phyloP scores from a whole-genome alignment of 1,140 invertebrate species.

The Drosophila murphyi region DNA sequence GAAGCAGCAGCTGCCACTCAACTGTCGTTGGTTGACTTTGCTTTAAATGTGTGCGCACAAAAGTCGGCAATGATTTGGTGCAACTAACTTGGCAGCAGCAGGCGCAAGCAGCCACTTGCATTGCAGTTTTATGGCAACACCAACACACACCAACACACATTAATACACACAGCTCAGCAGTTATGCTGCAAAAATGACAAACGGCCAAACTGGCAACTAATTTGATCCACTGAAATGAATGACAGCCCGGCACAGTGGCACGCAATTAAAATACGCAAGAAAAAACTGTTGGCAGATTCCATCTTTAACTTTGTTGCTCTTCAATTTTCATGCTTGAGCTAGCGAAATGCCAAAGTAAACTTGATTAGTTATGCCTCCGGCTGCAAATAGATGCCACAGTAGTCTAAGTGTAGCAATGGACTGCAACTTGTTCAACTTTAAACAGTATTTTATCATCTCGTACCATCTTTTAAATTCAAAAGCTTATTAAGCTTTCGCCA shows the following conservation, averaged over 20 bases:
- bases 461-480: no score
- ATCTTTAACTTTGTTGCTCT: not conserved
- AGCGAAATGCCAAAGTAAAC: constrained; percentile 5
- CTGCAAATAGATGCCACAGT: not conserved
- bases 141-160: constrained; percentile 1
- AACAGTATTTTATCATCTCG: not conserved
- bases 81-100: constrained; percentile 44
- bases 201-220: constrained; percentile 57
- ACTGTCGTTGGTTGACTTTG: constrained; percentile 53
- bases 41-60: constrained; percentile 80
- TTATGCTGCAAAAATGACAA: constrained; percentile 46
- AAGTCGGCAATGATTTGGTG: constrained; percentile 81
- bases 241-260: constrained; percentile 47
- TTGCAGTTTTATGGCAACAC: constrained; percentile 10
- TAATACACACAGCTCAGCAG: constrained; percentile 28
- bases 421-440: not conserved
- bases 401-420: not conserved
- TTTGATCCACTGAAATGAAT: constrained; percentile 62
- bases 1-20: constrained; percentile 59
- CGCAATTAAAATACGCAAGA: constrained; percentile 4
- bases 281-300: not conserved
- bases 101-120: constrained; percentile 32
- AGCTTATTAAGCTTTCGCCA: no score
- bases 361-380: not conserved
- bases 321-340: constrained; percentile 15